A percentile compares a stretch with the other conserved stretches of the same genome.
Conservation (phyloP, 2,797 vertebrate species). For the Darevskia mixta region DNA sequence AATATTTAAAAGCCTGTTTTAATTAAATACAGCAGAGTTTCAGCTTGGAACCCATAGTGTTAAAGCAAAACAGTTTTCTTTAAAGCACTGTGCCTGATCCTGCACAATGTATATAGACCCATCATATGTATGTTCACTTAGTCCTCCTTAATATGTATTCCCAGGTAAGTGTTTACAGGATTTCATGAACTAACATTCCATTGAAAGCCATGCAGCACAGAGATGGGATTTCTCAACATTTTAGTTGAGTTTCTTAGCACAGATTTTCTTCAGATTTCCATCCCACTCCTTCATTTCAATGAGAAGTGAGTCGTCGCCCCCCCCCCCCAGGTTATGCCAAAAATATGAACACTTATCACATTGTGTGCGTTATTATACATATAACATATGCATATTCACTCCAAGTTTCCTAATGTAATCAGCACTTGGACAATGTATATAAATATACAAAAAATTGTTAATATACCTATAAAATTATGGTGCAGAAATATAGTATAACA, state of each 20-base stretch:
- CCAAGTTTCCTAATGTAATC: no score
- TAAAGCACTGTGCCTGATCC: not conserved
- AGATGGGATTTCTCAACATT: no score
- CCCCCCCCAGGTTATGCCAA: no score
- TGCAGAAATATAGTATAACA: no score
- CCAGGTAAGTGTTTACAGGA: not conserved
- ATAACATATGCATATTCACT: no score
- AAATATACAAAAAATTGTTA: no score
- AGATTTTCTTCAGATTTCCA: not conserved
- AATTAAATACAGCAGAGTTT: conserved; percentile 14
- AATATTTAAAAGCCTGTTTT: conserved; percentile 13
- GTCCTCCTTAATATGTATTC: not conserved
- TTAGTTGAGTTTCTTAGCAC: no score
- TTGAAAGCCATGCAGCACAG: not conserved
- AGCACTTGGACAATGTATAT: no score
- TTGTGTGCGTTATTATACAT: no score
- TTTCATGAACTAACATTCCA: not conserved
- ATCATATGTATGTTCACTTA: not conserved
- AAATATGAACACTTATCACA: no score
- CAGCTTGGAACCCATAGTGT: not conserved
- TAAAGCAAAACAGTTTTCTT: not conserved
- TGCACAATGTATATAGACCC: not conserved
- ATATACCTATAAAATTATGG: no score
- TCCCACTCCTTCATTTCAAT: not conserved
- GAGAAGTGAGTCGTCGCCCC: no score